These are phyloP conservation scores for Camelus dromedarius DNA, from an alignment of 2,113 vertebrate genomes.

Conservation along the genomic window DNA sequence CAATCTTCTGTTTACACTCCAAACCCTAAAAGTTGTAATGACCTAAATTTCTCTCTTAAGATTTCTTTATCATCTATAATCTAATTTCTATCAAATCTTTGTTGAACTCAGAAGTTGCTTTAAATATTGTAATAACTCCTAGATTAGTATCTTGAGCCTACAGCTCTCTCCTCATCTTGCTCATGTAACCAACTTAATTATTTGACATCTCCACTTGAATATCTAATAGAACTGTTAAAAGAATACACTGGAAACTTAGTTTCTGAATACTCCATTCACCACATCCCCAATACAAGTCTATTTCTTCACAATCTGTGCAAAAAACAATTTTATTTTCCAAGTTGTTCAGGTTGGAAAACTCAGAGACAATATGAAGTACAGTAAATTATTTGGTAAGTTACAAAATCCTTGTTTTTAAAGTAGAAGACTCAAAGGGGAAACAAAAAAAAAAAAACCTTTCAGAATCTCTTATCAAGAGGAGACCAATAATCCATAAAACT, in stretches of 20 bases:
- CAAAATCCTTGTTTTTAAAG: background rate
- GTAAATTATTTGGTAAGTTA: background rate
- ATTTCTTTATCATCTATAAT: background rate
- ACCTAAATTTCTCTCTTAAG: background rate
- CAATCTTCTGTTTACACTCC: background rate
- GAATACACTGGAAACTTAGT: background rate
- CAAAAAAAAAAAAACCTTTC: background rate
- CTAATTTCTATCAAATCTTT: background rate
- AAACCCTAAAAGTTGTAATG: background rate
- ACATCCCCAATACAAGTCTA: background rate
- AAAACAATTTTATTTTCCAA: background rate
- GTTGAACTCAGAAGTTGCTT: background rate
- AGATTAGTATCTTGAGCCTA: background rate
- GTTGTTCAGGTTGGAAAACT: background rate
- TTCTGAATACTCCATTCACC: background rate
- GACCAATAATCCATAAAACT: background rate
- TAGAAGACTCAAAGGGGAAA: background rate
- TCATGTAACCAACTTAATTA: background rate
- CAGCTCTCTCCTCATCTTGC: background rate
- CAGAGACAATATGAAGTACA: background rate
- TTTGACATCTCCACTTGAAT: background rate
- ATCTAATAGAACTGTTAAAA: background rate
- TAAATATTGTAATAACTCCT: background rate
- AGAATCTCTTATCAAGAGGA: background rate
- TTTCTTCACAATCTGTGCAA: background rate